phyloP scores from a whole-genome alignment of 2,888 invertebrate species.

The Acanthoscelides obtectus region DNA sequence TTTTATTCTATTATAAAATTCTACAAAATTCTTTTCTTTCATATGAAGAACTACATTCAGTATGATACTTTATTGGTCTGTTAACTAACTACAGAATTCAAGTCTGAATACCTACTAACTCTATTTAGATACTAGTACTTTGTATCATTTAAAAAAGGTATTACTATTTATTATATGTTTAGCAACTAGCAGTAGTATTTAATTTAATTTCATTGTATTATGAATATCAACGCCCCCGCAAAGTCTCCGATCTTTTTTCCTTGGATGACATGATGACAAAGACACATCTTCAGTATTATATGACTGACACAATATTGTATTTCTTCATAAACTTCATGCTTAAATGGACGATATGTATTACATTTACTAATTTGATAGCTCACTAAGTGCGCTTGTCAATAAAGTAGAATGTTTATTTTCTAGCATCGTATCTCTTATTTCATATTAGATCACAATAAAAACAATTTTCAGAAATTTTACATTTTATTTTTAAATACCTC shows the following conservation, averaged over 20 bases:
- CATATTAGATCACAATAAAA: background rate
- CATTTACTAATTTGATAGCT: background rate
- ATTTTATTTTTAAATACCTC: too few species aligned
- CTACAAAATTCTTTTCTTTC: too few species aligned
- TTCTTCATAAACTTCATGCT: background rate
- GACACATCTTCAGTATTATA: background rate
- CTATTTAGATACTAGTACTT: background rate
- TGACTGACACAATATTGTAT: background rate
- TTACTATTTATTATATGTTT: background rate
- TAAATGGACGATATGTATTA: background rate
- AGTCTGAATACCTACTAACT: background rate
- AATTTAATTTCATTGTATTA: too few species aligned
- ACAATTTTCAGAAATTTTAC: background rate
- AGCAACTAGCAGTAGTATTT: background rate
- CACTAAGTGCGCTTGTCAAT: background rate
- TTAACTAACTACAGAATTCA: background rate
- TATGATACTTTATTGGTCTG: too few species aligned
- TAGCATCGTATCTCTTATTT: background rate
- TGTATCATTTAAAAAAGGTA: background rate
- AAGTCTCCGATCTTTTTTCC: too few species aligned
- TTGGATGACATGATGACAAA: too few species aligned
- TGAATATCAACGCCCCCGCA: too few species aligned
- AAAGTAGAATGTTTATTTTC: background rate
- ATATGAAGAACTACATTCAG: too few species aligned
- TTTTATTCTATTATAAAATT: too few species aligned